Percentiles rank a stretch among this genome's conserved stretches.
These are phyloP conservation scores for Nothobranchius kuhntae DNA, from an alignment of 2,113 vertebrate species.

Conservation along the genomic window DNA sequence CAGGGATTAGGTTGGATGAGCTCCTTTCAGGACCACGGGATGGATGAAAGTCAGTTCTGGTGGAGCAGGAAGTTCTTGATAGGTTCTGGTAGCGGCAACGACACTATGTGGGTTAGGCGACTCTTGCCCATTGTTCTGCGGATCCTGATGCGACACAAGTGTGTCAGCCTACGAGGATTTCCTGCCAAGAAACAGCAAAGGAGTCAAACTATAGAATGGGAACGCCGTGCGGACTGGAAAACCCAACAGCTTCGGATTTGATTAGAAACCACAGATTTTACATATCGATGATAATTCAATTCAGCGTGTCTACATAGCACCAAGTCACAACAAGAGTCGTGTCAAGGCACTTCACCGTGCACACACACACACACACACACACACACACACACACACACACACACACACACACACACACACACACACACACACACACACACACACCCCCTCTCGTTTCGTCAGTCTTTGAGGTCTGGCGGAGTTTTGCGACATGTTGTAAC, in stretches of 20 bases:
- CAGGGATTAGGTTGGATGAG: background rate
- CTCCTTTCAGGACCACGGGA: slow-evolving; percentile 5
- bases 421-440: too few relatives aligned
- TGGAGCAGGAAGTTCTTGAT: slow-evolving; percentile 88
- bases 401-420: too few relatives aligned
- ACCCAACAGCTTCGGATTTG: too few relatives aligned
- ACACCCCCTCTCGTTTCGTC: too few relatives aligned
- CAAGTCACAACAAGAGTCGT: too few relatives aligned
- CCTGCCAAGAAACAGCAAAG: slow-evolving; percentile 68
- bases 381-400: too few relatives aligned
- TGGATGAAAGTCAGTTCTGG: slow-evolving; percentile 57
- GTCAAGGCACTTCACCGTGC: too few relatives aligned
- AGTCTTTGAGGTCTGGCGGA: too few relatives aligned
- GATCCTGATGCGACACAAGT: slow-evolving; percentile 87
- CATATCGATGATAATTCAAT: too few relatives aligned
- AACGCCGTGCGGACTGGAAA: background rate
- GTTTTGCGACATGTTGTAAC: too few relatives aligned
- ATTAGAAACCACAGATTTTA: background rate
- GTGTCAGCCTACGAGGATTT: slow-evolving; percentile 80
- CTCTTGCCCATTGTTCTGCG: slow-evolving; percentile 85
- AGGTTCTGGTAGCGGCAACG: slow-evolving; percentile 86
- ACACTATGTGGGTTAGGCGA: slow-evolving; percentile 81
- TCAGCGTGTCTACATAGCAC: too few relatives aligned
- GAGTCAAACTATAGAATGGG: background rate
- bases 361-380: too few relatives aligned